Conservation (phyloP, 2,113 vertebrate species). For the Bos javanicus region DNA sequence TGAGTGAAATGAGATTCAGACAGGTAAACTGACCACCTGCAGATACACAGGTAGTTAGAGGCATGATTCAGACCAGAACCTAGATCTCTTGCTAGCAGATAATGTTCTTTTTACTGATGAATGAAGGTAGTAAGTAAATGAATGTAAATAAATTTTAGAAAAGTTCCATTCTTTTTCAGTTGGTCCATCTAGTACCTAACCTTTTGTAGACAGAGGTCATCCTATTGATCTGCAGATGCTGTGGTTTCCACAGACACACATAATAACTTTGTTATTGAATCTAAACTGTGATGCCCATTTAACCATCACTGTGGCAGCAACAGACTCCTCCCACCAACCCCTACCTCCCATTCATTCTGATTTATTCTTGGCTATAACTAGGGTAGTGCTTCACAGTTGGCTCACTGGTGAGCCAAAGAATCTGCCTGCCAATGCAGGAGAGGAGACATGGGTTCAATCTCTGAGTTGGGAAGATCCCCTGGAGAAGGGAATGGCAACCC, state of each 20-base stretch:
- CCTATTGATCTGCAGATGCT: background rate
- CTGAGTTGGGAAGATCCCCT: background rate
- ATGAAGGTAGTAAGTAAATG: background rate
- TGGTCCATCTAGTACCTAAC: background rate
- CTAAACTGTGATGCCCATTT: background rate
- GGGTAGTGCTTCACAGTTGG: background rate
- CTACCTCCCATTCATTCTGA: background rate
- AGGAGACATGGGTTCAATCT: background rate
- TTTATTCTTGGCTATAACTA: slow-evolving; percentile 28
- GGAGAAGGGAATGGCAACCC: background rate
- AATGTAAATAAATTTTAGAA: background rate
- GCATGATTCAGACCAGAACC: background rate
- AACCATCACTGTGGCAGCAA: background rate
- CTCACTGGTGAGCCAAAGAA: background rate
- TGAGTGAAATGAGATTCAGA: background rate
- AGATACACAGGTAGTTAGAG: background rate
- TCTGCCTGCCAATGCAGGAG: background rate
- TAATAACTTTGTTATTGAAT: background rate
- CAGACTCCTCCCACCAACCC: background rate
- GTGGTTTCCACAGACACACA: background rate
- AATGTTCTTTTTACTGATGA: background rate
- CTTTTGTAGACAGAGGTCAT: background rate
- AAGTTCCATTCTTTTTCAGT: background rate
- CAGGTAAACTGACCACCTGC: background rate
- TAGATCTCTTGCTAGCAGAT: background rate